A percentile compares a stretch with the other conserved stretches of the same genome.
phyloP scores from a whole-genome alignment of 2,888 invertebrate species.

The Lapara coniferarum region DNA sequence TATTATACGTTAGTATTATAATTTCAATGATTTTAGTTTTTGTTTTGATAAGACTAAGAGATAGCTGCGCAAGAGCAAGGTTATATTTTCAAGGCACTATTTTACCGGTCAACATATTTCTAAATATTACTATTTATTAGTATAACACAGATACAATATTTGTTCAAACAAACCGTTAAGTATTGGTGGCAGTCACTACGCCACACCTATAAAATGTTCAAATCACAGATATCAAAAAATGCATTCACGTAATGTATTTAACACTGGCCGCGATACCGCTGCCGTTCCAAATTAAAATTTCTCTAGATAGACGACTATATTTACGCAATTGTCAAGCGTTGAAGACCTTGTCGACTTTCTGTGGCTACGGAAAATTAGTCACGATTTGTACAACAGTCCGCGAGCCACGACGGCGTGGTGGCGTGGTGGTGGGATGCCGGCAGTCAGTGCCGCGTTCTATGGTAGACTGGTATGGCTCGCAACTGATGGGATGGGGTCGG shows the following conservation, averaged over 20 bases:
- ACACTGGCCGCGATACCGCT: constrained; percentile 30
- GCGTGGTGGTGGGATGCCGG: constrained; percentile 40
- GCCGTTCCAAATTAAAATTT: constrained; percentile 30
- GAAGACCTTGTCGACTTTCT: constrained; percentile 24
- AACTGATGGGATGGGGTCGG: constrained; percentile 71
- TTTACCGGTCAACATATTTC: not conserved
- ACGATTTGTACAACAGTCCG: constrained; percentile 35
- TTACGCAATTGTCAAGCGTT: constrained; percentile 23
- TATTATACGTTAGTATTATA: not conserved
- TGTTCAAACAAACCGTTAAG: constrained; percentile 6
- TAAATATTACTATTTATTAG: not conserved
- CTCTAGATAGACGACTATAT: constrained; percentile 31
- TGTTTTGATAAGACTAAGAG: not conserved
- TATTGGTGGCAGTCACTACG: constrained; percentile 9
- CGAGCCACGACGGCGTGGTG: constrained; percentile 33
- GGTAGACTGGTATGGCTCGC: constrained; percentile 62
- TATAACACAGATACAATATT: not conserved
- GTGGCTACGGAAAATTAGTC: constrained; percentile 25
- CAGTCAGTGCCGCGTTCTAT: constrained; percentile 70
- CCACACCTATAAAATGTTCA: constrained; percentile 35
- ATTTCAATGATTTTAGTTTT: not conserved
- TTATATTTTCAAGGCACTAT: not conserved
- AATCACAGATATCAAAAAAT: constrained; percentile 31
- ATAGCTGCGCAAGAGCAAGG: constrained; percentile 10
- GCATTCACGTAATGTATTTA: constrained; percentile 32